A percentile compares a stretch with the other conserved stretches of the same genome.
These are phyloP conservation scores for Pterophyllum scalare DNA, from an alignment of 2,113 vertebrate species.

Conservation along the genomic window DNA sequence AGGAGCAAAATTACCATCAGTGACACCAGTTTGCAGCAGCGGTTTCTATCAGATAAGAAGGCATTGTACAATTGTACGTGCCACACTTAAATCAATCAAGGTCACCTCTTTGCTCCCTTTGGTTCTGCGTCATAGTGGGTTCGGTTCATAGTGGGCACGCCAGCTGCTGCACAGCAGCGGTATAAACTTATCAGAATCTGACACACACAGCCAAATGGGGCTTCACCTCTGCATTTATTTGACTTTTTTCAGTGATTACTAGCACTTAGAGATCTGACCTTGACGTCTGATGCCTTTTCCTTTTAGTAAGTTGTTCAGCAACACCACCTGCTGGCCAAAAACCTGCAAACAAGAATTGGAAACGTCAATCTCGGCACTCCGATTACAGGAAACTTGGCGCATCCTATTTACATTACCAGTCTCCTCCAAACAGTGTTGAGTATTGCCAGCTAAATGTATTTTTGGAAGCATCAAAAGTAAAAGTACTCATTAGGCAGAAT, in stretches of 20 bases:
- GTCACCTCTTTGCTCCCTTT: constrained; percentile 32
- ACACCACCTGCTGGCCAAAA: constrained; percentile 55
- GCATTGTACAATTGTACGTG: constrained; percentile 28
- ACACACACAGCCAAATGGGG: background rate
- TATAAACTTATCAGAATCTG: background rate
- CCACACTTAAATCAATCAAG: constrained; percentile 53
- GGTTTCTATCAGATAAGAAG: constrained; percentile 55
- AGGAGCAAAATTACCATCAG: constrained; percentile 44
- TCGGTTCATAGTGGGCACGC: background rate
- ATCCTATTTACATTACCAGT: no score
- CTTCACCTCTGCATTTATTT: background rate
- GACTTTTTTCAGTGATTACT: background rate
- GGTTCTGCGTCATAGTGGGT: background rate
- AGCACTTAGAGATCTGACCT: constrained; percentile 39
- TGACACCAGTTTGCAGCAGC: constrained; percentile 33
- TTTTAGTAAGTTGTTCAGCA: constrained; percentile 41
- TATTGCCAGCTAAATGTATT: no score
- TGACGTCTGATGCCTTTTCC: constrained; percentile 14
- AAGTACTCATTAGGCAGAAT: no score
- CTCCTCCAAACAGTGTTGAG: no score
- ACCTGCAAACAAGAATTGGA: background rate
- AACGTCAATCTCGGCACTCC: background rate
- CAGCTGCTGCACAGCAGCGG: background rate
- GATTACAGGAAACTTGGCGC: no score
- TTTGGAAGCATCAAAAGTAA: no score